Evolutionary conservation across 2,113 vertebrate genomes (phyloP).

Genomic region (Azemiops feae): DNA sequence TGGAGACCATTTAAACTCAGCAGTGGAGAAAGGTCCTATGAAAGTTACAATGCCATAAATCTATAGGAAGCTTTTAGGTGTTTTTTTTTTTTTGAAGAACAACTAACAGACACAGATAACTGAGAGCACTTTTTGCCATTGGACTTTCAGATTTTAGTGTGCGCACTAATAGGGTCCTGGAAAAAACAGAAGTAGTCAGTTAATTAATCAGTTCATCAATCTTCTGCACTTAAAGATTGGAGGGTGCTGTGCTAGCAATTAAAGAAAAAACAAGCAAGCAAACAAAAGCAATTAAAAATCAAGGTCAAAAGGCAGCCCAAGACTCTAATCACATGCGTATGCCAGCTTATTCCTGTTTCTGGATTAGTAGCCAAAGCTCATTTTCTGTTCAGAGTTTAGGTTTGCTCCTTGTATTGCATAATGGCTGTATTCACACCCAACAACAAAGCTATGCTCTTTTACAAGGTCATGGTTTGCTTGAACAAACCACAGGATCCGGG

Average conservation of each 20-base stretch:
- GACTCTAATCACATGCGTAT: not conserved
- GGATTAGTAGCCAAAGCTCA: not conserved
- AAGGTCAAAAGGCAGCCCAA: not conserved
- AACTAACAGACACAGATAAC: not conserved
- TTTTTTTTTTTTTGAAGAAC: not conserved
- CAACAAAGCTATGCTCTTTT: not conserved
- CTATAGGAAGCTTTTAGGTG: not conserved
- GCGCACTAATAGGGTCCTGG: not conserved
- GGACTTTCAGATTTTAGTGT: not conserved
- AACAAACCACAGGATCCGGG: not conserved
- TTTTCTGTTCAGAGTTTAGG: not conserved
- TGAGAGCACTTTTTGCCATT: not conserved
- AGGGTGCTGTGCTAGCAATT: constrained; percentile 4
- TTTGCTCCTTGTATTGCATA: not conserved
- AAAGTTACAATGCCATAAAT: not conserved
- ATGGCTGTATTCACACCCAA: not conserved
- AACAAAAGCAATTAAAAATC: constrained; percentile 1
- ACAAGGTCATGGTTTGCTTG: not conserved
- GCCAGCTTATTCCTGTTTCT: not conserved
- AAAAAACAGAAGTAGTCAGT: not conserved
- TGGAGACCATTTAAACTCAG: not conserved
- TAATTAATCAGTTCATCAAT: constrained; percentile 16
- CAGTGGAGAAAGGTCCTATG: not conserved
- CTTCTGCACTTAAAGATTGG: not conserved
- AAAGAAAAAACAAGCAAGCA: not conserved